Evolutionary conservation across 2,113 vertebrate genomes (phyloP).

Genomic region (Nesogale talazaci): DNA sequence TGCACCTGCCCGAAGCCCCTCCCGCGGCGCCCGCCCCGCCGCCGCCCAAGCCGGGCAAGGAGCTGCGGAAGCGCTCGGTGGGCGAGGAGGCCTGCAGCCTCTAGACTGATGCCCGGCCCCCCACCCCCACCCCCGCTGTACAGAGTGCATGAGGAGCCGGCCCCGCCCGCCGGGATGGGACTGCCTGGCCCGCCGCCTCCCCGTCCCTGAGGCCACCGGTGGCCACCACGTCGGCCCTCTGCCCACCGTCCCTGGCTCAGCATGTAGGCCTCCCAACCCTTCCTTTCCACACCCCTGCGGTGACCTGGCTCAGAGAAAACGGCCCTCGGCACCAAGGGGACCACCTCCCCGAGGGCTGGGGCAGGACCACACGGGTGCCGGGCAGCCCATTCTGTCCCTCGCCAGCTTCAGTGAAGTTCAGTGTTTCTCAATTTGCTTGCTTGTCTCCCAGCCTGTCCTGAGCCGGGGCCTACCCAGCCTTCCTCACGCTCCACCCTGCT

Average conservation of each 20-base stretch:
- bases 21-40: conserved; percentile 79
- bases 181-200: conserved; percentile 43
- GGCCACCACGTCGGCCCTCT: conserved; percentile 67
- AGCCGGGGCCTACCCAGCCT: conserved; percentile 54
- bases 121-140: background rate
- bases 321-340: background rate
- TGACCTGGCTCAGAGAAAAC: conserved; percentile 44
- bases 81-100: conserved; percentile 88
- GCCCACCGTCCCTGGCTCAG: conserved; percentile 6
- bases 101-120: conserved; percentile 78
- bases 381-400: conserved; percentile 5
- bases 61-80: conserved; percentile 88
- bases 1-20: conserved; percentile 78
- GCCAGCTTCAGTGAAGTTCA: conserved; percentile 60
- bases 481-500: conserved; percentile 28
- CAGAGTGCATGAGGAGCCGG: conserved; percentile 56
- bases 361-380: background rate
- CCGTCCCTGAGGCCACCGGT: background rate
- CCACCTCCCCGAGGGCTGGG: background rate
- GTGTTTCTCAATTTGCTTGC: conserved; percentile 70
- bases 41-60: conserved; percentile 88
- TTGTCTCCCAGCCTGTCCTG: conserved; percentile 60
- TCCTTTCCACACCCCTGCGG: background rate
- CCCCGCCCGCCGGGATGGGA: conserved; percentile 25
- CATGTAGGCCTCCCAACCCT: conserved; percentile 60